Conservation (phyloP, 2,113 vertebrate species). For the Tichodroma muraria region DNA sequence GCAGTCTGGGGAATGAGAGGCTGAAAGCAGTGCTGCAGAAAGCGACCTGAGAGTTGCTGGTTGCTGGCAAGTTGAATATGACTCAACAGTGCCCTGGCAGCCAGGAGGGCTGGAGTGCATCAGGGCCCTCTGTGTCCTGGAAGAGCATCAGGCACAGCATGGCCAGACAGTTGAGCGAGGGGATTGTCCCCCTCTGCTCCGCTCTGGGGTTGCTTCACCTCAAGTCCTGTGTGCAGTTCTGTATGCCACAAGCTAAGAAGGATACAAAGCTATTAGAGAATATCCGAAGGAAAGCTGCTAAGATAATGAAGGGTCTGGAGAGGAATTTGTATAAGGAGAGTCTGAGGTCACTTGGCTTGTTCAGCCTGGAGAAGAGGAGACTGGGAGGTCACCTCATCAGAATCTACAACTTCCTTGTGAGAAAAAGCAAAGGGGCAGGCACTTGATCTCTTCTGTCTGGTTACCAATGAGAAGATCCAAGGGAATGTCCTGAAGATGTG, state of each 20-base stretch:
- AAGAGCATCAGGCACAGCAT: not conserved
- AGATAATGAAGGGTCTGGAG: not conserved
- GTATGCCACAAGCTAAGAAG: not conserved
- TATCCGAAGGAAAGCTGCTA: not conserved
- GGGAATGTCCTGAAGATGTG: not conserved
- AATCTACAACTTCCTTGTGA: fast-evolving
- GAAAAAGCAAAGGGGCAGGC: not conserved
- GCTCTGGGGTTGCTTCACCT: not conserved
- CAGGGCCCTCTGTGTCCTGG: not conserved
- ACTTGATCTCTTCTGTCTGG: not conserved
- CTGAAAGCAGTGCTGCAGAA: not conserved
- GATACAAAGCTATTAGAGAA: not conserved
- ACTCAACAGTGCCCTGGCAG: not conserved
- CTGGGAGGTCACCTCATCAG: not conserved
- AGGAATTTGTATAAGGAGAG: not conserved
- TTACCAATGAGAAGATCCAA: not conserved
- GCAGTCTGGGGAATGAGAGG: not conserved
- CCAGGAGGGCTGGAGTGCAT: not conserved
- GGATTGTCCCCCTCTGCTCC: not conserved
- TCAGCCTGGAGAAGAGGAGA: not conserved
- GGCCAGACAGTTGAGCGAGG: not conserved
- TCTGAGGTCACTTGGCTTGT: not conserved
- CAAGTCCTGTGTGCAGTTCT: not conserved
- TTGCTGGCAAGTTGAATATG: not conserved
- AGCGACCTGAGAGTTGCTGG: not conserved